Evolutionary conservation across 2,113 vertebrate species (phyloP), one percentile per base, ranked within the genome.

Genomic region (Muntiacus reevesi): DNA sequence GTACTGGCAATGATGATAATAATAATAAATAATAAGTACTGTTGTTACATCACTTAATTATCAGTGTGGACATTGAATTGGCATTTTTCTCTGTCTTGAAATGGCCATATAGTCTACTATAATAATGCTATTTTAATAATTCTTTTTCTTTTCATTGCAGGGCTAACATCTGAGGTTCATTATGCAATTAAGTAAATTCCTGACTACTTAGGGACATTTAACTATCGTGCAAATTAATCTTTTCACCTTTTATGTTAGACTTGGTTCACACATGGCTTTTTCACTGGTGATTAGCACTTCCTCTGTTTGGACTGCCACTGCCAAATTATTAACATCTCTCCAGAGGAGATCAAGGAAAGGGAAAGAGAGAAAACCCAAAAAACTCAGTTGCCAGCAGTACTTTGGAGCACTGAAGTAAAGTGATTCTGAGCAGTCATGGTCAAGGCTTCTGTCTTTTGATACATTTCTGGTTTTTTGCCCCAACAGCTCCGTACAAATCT

Each of bases 181-280:
- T 94, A 47, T 40, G 5, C 52, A 95, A 97, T 81, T 91, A 86
- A 78, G 40, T 45, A 87, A 89, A 95, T 94, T 93, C 57, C 67
- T 79, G 90, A 78, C 47, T 59, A 86, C 60, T 91, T 93, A 36
- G 71, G 76, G 57, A 71, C 55, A 93, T 78, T 93, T 95, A 52
- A 36, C 43, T 57, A 21, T 47, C 43, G 47, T 86, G 47, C 47
- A 62, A 95, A 91, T 90, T 45, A 82, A 96, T 92, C 78, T 89
- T 67, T 96, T 94, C 19, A 64, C 33, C 79, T 93, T 67, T 71
- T 10, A 2, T 52, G 12, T 84, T 81, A 85, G 33, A 74, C 62
- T 89, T 95, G 45, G 83, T 40, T 57, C 79, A 89, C 27, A 33
- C 30, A 9, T 54, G 67, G 40, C 54, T 91, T 62, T 78, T 28